Evolutionary conservation across 1,140 invertebrate species (phyloP).

Genomic region (Idris sp.): DNA sequence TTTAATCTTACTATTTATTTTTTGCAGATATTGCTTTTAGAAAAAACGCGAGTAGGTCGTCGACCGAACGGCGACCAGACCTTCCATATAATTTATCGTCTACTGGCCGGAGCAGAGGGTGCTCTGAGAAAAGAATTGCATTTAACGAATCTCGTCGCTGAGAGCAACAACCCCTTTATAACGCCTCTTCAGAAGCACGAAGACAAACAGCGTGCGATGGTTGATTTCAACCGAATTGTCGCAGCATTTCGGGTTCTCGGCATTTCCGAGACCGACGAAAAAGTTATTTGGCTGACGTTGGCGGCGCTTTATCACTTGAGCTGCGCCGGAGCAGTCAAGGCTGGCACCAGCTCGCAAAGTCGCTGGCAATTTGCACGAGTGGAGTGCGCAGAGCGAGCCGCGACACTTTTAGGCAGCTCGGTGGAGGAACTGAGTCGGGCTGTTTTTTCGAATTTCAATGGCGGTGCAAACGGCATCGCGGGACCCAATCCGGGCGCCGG

Average conservation of each 20-base stretch:
- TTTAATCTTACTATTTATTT: not conserved
- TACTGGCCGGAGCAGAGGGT: conserved; percentile 89
- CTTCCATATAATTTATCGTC: conserved; percentile 90
- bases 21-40: conserved; percentile 81
- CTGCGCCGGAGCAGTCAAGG: conserved; percentile 87
- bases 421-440: conserved; percentile 89
- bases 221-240: conserved; percentile 87
- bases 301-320: conserved; percentile 95
- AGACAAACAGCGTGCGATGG: conserved; percentile 87
- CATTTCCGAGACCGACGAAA: conserved; percentile 87
- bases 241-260: conserved; percentile 86
- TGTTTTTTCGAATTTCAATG: conserved; percentile 82
- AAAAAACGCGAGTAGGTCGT: conserved; percentile 85
- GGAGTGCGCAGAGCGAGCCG: conserved; percentile 89
- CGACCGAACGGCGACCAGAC: conserved; percentile 85
- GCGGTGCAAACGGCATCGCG: conserved; percentile 63
- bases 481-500: conserved; percentile 47
- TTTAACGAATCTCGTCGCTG: conserved; percentile 85
- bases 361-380: conserved; percentile 90
- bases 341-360: conserved; percentile 76
- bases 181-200: conserved; percentile 87
- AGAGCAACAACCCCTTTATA: conserved; percentile 88
- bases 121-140: conserved; percentile 88
- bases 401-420: conserved; percentile 87
- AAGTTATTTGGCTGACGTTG: conserved; percentile 90